These are phyloP conservation scores for Leuciscus waleckii DNA, from an alignment of 2,797 vertebrate species.

Conservation along the genomic window DNA sequence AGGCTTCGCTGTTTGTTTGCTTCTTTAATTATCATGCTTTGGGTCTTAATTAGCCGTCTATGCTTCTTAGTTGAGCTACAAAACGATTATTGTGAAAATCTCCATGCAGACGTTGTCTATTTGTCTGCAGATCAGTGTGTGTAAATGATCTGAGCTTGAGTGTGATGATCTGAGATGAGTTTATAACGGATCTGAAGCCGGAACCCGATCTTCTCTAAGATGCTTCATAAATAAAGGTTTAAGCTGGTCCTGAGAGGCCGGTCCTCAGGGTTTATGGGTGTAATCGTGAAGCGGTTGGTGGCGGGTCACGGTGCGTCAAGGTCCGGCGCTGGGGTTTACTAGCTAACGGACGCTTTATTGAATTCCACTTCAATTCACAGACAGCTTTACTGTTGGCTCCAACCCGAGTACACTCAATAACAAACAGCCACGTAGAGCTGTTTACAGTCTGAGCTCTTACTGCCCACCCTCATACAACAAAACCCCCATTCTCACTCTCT, in stretches of 20 bases:
- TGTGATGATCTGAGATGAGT: constrained; percentile 22
- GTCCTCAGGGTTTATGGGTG: constrained; percentile 64
- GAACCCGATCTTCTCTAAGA: constrained; percentile 35
- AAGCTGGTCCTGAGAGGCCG: constrained; percentile 36
- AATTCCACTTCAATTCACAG: constrained; percentile 71
- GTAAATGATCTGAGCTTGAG: constrained; percentile 22
- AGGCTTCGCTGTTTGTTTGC: background rate
- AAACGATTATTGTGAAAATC: constrained; percentile 42
- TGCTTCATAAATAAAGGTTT: constrained; percentile 32
- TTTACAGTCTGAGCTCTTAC: constrained; percentile 59
- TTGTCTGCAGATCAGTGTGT: background rate
- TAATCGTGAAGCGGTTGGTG: constrained; percentile 68
- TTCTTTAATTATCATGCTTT: background rate
- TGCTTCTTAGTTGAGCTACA: constrained; percentile 4
- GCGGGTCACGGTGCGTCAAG: constrained; percentile 62
- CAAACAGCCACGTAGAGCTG: constrained; percentile 70
- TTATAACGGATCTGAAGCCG: constrained; percentile 17
- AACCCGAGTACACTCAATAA: constrained; percentile 67
- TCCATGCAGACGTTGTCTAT: constrained; percentile 41
- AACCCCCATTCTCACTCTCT: constrained; percentile 1
- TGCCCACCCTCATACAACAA: constrained; percentile 23
- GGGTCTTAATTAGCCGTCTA: background rate
- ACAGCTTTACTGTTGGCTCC: constrained; percentile 74
- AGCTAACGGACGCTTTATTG: constrained; percentile 69
- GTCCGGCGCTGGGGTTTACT: constrained; percentile 63